Evolutionary conservation across 2,113 vertebrate genomes (phyloP), one percentile per base, ranked within the genome.

Genomic region (Heliornis fulica): DNA sequence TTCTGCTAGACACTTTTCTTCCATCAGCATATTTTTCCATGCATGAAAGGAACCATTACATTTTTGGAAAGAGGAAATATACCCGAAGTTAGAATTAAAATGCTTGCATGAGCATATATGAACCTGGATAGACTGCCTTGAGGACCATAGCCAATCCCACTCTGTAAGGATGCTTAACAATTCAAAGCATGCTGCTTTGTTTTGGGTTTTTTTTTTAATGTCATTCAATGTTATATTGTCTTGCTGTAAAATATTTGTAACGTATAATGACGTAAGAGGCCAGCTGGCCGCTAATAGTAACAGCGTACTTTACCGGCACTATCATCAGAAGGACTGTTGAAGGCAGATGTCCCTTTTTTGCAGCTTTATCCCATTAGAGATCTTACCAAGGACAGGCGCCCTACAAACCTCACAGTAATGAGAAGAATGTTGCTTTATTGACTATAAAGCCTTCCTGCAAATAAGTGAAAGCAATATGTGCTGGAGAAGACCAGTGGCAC

Each of bases 281-380:
- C 96, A 97, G 97, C 97, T 98, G 97, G 91, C 95, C 7, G 0
- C 83, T 93, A 83, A 94, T 68, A 87, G 77, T 93, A 96, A 93
- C 91, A 90, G 82, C 74, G 61, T 65, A 71, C 54, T 97, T 97
- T 94, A 96, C 65, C 91, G 89, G 82, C 92, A 41, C 82, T 72
- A 29, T 45, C 86, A 75, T 91, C 90, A 89, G 77, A 94, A 97
- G 72, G 61, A 79, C 86, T 85, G 70, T 41, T 59, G 86, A 94
- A 92, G 94, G 90, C 97, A 98, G 97, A 98, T 97, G 98, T 96
- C 53, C 56, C 41, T 83, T 97, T 96, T 91, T 70, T 74, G n/a
- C 78, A 85, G 93, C 72, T 96, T 94, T 93, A 95, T 71, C 76
- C 82, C 4, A 4, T 92, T 76, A 92, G 90, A 89, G 76, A 93